A percentile compares a stretch with the other conserved stretches of the same genome.
Evolutionary conservation across 2,113 vertebrate species (phyloP).

Genomic region (Ailurus styani): DNA sequence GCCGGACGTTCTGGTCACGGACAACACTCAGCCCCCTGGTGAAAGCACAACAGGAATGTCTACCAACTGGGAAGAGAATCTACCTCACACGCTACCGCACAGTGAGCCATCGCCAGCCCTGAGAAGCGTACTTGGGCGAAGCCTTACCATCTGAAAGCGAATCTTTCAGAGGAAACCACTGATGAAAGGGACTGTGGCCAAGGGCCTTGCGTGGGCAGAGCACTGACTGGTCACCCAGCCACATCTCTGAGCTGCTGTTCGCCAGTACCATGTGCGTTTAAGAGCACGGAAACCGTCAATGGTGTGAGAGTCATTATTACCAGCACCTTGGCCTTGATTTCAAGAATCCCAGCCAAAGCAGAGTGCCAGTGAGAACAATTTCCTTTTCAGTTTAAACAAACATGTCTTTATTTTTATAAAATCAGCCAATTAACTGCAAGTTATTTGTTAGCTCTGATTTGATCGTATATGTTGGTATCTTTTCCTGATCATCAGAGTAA

Average conservation of each 20-base stretch:
- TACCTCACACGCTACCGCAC: conserved; percentile 54
- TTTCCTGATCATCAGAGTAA: background rate
- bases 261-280: accelerated
- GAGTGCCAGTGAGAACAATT: background rate
- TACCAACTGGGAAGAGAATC: background rate
- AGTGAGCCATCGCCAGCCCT: accelerated
- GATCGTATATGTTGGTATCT: background rate
- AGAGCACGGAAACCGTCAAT: accelerated
- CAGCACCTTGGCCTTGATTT: background rate
- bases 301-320: background rate
- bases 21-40: background rate
- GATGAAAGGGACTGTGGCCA: background rate
- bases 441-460: background rate
- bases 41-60: background rate
- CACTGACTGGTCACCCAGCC: background rate
- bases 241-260: background rate
- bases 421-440: background rate
- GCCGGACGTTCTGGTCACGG: background rate
- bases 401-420: conserved; percentile 4
- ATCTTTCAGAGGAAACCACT: background rate
- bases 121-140: background rate
- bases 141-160: background rate
- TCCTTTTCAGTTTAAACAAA: background rate
- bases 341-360: background rate
- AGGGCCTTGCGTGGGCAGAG: background rate